phyloP scores from a whole-genome alignment of 2,888 invertebrate species.

The Plebejus argus region DNA sequence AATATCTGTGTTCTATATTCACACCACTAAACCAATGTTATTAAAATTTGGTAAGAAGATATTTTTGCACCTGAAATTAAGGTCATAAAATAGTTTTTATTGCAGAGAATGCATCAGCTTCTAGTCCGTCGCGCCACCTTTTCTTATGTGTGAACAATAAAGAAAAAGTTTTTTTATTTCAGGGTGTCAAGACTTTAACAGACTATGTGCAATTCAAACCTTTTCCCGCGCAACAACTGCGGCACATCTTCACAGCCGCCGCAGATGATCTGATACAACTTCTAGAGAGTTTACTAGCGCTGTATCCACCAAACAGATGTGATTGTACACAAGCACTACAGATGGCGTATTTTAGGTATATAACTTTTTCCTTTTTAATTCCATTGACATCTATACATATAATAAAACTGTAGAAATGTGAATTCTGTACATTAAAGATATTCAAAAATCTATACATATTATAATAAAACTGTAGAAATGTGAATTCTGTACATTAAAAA shows the following conservation, averaged over 20 bases:
- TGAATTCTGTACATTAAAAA: too few relatives aligned
- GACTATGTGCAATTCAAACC: constrained; percentile 97
- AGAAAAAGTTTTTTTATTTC: constrained; percentile 36
- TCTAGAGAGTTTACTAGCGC: constrained; percentile 86
- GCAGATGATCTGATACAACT: constrained; percentile 93
- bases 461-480: too few relatives aligned
- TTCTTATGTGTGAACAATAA: too few relatives aligned
- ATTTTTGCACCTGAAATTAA: too few relatives aligned
- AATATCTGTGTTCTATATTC: too few relatives aligned
- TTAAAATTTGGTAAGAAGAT: too few relatives aligned
- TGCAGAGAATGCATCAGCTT: too few relatives aligned
- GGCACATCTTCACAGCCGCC: constrained; percentile 97
- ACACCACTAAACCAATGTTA: not conserved
- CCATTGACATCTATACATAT: not conserved
- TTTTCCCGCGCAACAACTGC: constrained; percentile 90
- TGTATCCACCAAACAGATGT: constrained; percentile 91
- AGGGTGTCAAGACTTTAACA: constrained; percentile 87
- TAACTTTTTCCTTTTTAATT: not conserved
- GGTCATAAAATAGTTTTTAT: too few relatives aligned
- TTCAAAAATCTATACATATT: too few relatives aligned
- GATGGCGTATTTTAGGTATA: constrained; percentile 91
- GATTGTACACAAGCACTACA: constrained; percentile 91
- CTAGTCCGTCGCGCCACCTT: too few relatives aligned
- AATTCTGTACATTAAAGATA: too few relatives aligned
- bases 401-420: too few relatives aligned